phyloP scores from a whole-genome alignment of 2,797 vertebrate species.

The Eospalax fontanierii region DNA sequence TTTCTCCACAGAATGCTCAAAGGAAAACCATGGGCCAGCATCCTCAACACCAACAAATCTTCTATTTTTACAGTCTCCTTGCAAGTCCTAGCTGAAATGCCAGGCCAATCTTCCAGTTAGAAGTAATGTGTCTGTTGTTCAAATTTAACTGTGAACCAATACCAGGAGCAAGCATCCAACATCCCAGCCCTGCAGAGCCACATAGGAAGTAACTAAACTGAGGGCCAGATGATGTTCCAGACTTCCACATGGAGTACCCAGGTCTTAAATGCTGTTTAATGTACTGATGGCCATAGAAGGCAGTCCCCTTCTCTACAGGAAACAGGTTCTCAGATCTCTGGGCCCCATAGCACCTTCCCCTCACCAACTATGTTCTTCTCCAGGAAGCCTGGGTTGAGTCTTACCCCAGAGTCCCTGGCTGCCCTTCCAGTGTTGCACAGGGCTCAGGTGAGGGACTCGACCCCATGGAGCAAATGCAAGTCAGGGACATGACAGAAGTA shows the following conservation, averaged over 20 bases:
- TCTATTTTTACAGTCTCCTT: not conserved
- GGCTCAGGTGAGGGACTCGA: not conserved
- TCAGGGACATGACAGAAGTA: not conserved
- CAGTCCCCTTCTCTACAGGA: not conserved
- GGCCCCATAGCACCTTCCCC: not conserved
- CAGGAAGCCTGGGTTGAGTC: not conserved
- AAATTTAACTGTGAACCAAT: not conserved
- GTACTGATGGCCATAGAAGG: not conserved
- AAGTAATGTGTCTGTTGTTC: accelerated
- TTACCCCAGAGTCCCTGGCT: not conserved
- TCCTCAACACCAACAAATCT: not conserved
- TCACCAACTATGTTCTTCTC: not conserved
- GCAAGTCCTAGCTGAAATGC: not conserved
- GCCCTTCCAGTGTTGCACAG: not conserved
- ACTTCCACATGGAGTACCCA: not conserved
- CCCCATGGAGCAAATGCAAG: not conserved
- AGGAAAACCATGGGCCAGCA: not conserved
- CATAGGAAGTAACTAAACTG: no score
- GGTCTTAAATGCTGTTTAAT: not conserved
- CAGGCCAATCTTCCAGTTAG: accelerated
- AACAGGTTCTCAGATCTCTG: not conserved
- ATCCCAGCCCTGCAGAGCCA: no score
- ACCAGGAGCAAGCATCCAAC: not conserved
- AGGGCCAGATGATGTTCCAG: no score
- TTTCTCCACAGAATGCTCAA: not conserved